Base-by-base conservation (phyloP, 2,797 vertebrate species). In the Scyliorhinus canicula region DNA sequence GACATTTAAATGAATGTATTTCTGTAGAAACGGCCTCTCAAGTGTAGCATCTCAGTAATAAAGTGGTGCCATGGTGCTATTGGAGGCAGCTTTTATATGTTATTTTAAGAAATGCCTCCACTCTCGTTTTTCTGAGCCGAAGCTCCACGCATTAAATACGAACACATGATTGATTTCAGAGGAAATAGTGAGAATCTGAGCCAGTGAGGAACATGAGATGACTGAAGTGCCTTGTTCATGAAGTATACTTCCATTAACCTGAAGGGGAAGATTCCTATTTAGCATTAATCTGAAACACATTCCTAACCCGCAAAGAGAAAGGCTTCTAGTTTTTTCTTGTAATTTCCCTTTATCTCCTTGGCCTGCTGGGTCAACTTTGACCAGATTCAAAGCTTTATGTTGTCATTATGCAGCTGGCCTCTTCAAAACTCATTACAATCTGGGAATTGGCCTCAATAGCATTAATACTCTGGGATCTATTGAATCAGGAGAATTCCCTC, bases 161-260 rank as follows among this genome's bases (percentile, higher is more conserved):
- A 94, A 74, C 69, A 94, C 47, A 94, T 93, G 93, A 94, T 94
- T 94, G 93, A 94, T 94, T 93, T 94, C 44, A 74, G 65, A 94
- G 47, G 93, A 94, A 94, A 35, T 55, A 94, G 67, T 94, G 67
- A 94, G 93, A 94, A 94, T 94, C 44, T 55, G 93, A 94, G 93
- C 93, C 93, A 94, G 67, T 67, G 35, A 94, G 50, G 88, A 94
- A 74, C 55, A 74, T 52, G 67, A 94, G 93, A 69, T 94, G 93
- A 94, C 67, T 94, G 69, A 47, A 94, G 67, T 71, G 67, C 67
- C 74, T 74, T 74, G 69, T 94, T 94, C 93, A 74, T 74, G 16
- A 94, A 74, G 93, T 74, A 69, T 55, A 94, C 47, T 55, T 74
- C 93, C 67, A 94, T 74, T 94, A 94, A 94, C 93, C 93, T 74